Evolutionary conservation across 2,797 vertebrate genomes (phyloP).

Genomic region (Siniperca undulata): DNA sequence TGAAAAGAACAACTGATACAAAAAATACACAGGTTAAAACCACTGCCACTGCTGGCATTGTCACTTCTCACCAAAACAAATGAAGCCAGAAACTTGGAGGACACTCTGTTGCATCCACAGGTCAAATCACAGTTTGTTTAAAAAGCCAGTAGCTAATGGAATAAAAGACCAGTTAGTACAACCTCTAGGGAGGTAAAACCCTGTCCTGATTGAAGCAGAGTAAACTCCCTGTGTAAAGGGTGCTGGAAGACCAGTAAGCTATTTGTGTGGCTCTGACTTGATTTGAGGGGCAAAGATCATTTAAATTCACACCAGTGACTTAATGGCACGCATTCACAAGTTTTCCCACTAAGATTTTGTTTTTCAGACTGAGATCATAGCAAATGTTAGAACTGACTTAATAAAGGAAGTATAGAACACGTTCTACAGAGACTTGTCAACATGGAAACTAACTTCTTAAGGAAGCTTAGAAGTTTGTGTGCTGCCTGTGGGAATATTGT

Average conservation of each 20-base stretch:
- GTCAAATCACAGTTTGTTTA: no score
- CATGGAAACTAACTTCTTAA: background rate
- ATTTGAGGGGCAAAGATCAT: background rate
- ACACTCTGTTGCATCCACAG: background rate
- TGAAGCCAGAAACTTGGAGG: background rate
- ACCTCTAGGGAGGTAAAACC: background rate
- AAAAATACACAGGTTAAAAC: background rate
- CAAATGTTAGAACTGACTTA: background rate
- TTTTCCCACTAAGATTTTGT: background rate
- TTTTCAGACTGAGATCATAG: background rate
- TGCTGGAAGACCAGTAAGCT: background rate
- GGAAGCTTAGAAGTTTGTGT: background rate
- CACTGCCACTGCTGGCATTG: no score
- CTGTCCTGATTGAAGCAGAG: background rate
- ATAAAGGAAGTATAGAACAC: background rate
- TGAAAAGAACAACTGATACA: background rate
- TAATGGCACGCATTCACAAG: no score
- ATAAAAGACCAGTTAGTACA: background rate
- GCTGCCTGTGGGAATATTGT: background rate
- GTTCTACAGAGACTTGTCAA: background rate
- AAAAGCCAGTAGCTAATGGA: no score
- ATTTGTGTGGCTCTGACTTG: background rate
- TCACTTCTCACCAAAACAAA: background rate
- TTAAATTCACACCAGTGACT: background rate
- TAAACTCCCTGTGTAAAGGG: background rate